Conservation (phyloP, 2,797 vertebrate genomes). For the Florisuga fusca region DNA sequence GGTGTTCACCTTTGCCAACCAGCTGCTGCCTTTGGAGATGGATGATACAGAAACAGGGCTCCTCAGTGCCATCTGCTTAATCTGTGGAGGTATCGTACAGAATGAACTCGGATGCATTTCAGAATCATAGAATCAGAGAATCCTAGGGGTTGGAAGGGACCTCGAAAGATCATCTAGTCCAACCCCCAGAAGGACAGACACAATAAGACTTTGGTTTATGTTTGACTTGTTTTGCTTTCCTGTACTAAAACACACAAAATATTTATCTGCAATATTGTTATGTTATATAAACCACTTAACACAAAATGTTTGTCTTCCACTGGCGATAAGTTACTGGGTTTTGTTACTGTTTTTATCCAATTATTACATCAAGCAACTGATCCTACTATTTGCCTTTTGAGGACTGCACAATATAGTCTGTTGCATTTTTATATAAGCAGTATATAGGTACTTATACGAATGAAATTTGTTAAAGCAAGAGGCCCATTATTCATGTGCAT, state of each 20-base stretch:
- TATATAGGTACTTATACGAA: neutral
- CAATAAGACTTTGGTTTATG: neutral
- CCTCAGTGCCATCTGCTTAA: conserved; percentile 96
- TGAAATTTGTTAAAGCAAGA: neutral
- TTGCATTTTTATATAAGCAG: fast-evolving
- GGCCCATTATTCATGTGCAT: neutral
- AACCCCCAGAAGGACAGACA: neutral
- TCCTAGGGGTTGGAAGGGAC: no score
- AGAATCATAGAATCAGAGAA: no score
- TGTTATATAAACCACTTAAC: neutral
- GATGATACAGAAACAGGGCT: conserved; percentile 96
- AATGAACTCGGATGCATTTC: neutral
- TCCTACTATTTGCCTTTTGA: neutral
- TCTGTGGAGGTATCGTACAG: conserved; percentile 88
- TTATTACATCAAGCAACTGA: neutral
- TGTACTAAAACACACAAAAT: neutral
- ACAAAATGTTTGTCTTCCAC: neutral
- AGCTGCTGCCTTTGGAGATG: conserved; percentile 96
- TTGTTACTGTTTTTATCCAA: neutral
- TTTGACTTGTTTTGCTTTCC: conserved; percentile 1
- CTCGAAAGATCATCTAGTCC: no score
- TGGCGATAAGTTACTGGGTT: neutral
- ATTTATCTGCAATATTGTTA: neutral
- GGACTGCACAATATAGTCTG: neutral
- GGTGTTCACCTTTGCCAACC: conserved; percentile 94